Conservation (phyloP, 2,888 invertebrate genomes). For the Diarsia rubi region DNA sequence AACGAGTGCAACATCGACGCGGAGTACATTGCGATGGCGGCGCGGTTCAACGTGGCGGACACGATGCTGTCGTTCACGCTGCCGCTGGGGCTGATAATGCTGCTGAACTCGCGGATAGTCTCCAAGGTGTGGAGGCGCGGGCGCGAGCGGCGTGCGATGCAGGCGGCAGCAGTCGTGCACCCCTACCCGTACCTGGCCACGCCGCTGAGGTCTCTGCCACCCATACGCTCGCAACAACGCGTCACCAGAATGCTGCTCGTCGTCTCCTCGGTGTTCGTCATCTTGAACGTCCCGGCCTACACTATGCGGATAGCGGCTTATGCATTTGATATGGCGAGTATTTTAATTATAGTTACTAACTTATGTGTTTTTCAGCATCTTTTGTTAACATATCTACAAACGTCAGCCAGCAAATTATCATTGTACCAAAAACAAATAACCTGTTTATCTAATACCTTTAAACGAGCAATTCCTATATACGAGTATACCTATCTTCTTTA, state of each 20-base stretch:
- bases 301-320: conserved; percentile 92
- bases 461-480: too few relatives aligned
- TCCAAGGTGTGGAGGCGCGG: conserved; percentile 92
- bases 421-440: neutral
- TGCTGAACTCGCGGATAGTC: conserved; percentile 94
- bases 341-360: conserved; percentile 55
- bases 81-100: conserved; percentile 93
- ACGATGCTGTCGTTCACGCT: conserved; percentile 93
- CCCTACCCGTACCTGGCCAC: neutral
- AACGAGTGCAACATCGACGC: conserved; percentile 87
- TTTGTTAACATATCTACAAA: neutral
- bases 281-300: conserved; percentile 95
- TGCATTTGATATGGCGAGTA: conserved; percentile 89
- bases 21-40: conserved; percentile 90
- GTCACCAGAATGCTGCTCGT: conserved; percentile 96
- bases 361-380: neutral
- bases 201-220: conserved; percentile 61
- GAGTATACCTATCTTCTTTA: too few relatives aligned
- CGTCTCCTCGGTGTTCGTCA: conserved; percentile 95
- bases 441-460: too few relatives aligned
- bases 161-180: conserved; percentile 55
- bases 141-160: conserved; percentile 81
- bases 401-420: neutral
- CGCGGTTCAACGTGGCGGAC: conserved; percentile 93
- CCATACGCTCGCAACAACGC: conserved; percentile 91